These are phyloP conservation scores for Agonopterix heracliana DNA, from an alignment of 2,888 invertebrate genomes.

Conservation along the genomic window DNA sequence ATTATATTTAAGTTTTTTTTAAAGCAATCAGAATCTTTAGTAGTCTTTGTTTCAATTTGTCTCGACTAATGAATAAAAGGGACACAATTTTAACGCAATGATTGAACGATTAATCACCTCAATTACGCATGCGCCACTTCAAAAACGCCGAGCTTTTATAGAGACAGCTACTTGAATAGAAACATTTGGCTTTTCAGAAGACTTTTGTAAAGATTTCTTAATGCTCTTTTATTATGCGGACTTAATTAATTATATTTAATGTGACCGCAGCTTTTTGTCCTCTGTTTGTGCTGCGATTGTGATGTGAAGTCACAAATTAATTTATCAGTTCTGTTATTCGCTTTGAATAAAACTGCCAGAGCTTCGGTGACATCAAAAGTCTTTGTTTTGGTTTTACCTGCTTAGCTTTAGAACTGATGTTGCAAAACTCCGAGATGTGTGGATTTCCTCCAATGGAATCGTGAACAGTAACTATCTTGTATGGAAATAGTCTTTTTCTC, in stretches of 20 bases:
- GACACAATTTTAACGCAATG: slow-evolving; percentile 20
- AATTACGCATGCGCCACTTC: slow-evolving; percentile 51
- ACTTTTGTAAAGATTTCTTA: slow-evolving; percentile 36
- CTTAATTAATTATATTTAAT: slow-evolving; percentile 69
- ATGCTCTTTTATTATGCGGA: slow-evolving; percentile 44
- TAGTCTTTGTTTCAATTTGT: neutral
- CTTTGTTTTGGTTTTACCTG: too few species aligned
- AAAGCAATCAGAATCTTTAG: too few species aligned
- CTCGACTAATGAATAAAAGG: slow-evolving; percentile 14
- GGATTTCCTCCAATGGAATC: too few species aligned
- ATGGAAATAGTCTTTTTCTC: too few species aligned
- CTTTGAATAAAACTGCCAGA: slow-evolving; percentile 4
- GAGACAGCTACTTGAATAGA: slow-evolving; percentile 55
- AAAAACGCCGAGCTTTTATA: slow-evolving; percentile 51
- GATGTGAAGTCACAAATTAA: slow-evolving; percentile 3
- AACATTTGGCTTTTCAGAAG: slow-evolving; percentile 41
- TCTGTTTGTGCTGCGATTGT: slow-evolving; percentile 1
- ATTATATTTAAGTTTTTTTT: too few species aligned
- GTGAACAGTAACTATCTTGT: too few species aligned
- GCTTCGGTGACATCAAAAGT: slow-evolving; percentile 7
- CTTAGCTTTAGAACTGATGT: too few species aligned
- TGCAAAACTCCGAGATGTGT: too few species aligned
- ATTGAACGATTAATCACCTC: slow-evolving; percentile 49
- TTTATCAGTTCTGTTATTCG: slow-evolving; percentile 9
- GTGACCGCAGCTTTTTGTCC: slow-evolving; percentile 35